A percentile compares a stretch with the other conserved stretches of the same genome.
Evolutionary conservation across 2,888 invertebrate genomes (phyloP).

Genomic region (Erannis defoliaria): DNA sequence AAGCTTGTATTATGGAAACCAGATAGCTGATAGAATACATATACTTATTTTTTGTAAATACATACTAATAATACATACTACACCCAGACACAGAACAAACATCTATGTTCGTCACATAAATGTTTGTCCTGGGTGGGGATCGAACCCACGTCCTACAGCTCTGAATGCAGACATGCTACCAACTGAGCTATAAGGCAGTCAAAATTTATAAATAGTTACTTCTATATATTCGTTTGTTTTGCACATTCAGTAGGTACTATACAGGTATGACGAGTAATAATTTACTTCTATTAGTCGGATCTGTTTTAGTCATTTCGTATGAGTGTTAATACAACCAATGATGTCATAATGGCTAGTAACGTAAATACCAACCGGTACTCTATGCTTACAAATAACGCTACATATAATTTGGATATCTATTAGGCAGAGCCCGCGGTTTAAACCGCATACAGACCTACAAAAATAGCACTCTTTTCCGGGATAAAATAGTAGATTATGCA

Average conservation of each 20-base stretch:
- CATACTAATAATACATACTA: too few relatives aligned
- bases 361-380: neutral
- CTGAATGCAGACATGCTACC: too few relatives aligned
- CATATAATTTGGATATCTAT: neutral
- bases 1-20: too few relatives aligned
- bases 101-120: too few relatives aligned
- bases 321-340: slow-evolving; percentile 42
- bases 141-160: too few relatives aligned
- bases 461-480: neutral
- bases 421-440: neutral
- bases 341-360: slow-evolving; percentile 37
- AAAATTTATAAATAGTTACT: too few relatives aligned
- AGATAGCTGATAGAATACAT: too few relatives aligned
- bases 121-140: too few relatives aligned
- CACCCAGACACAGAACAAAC: too few relatives aligned
- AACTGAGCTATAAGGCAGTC: too few relatives aligned
- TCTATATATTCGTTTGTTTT: neutral
- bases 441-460: neutral
- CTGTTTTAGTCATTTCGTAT: slow-evolving; percentile 27
- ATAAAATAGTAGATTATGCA: neutral
- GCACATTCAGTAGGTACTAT: slow-evolving; percentile 3
- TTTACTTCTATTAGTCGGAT: slow-evolving; percentile 22
- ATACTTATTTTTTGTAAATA: too few relatives aligned
- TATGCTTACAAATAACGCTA: neutral
- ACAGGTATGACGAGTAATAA: slow-evolving; percentile 27